Base-by-base conservation (phyloP, 2,888 invertebrate species). In the Ichneumoninae sp. region DNA sequence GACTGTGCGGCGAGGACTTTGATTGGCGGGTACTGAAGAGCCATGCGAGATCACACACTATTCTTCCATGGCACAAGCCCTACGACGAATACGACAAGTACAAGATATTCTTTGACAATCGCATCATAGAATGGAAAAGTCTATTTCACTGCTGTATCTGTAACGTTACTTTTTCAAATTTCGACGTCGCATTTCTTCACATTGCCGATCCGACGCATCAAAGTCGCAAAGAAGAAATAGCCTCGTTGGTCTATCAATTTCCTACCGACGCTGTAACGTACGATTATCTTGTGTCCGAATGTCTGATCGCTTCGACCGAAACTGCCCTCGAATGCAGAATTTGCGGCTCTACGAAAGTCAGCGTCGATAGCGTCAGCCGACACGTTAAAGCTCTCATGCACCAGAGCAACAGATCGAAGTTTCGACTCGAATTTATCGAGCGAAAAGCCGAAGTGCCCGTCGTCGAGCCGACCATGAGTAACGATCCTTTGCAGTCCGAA, bases 81-180 rank as follows among this genome's bases (percentile, higher is more conserved):
- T 52, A 65, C 1, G 33, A 73, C 3, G 13, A 7, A 1, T 44
- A 68, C 36, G 36, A 74, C 16, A 30, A n/a, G 7, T 44, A 57
- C 33, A n/a, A 73, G 22, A 57, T 74, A 44, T 74, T 80, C 47
- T 80, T 73, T 22, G 44, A 68, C 3, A 73, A 80, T 47, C 30
- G 4, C 6, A 80, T 80, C 1, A n/a, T 80, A 19, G 33, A 60
- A 16, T 47, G 54, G 30, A 5, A 30, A 1, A 16, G 22, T 5
- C 19, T 16, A 0, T 80, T 47, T 33, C 47, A 44, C 30, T 80
- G 80, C 5, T 57, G 19, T 33, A 2, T 22, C 8, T 80, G 80
- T 60, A 44, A 47, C 33, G 1, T 3, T 3, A 40, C n/a, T 33
- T 80, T 74, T 26, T 13, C 13, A 8, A 4, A 6, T 0, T 73